Evolutionary conservation across 1,140 invertebrate genomes (phyloP), one percentile per base, ranked within the genome.

Genomic region (Lepidurus apus): DNA sequence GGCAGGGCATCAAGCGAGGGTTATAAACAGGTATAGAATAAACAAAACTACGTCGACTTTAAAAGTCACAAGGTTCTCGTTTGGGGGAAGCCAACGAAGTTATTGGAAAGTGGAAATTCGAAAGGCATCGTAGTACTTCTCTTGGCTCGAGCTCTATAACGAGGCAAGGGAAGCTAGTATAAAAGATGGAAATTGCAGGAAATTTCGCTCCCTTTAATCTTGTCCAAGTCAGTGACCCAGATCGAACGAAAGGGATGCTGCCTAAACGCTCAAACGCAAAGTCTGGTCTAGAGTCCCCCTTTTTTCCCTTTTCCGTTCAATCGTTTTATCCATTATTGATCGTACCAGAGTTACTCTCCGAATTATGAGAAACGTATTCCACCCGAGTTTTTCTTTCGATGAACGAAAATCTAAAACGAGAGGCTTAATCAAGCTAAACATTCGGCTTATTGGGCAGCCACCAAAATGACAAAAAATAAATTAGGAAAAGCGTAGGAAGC

Each of bases 121-220:
- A 34, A 34, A 34, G 34, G 34, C 34, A 34, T 34, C 34, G 34
- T 34, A 34, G 2, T 34, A 34, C 34, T 3, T 4, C 34, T 34
- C 34, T 34, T 34, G 34, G 34, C 34, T 34, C 34, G 34, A 34
- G 34, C 34, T 34, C 34, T 34, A 4, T 34, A 34, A 34, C 53
- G 53, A 21, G 17, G 8, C 6, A 65, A 21, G 13, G 17, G 53
- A 65, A 65, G 53, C 6, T 65, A 7, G 53, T 65, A 65, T 65
- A 65, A 9, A 65, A 65, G 53, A 65, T 65, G 53, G 53, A 65
- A 65, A 65, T 65, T 65, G 53, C 53, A 65, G 53, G 53, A 65
- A 65, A 65, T 65, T 65, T 65, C 53, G 21, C 53, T 65, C 53
- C 53, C 53, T 65, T 65, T 65, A 65, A 65, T 65, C 53, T 65